These are phyloP conservation scores for Spea hammondii DNA, from an alignment of 2,797 vertebrate species.

Conservation along the genomic window DNA sequence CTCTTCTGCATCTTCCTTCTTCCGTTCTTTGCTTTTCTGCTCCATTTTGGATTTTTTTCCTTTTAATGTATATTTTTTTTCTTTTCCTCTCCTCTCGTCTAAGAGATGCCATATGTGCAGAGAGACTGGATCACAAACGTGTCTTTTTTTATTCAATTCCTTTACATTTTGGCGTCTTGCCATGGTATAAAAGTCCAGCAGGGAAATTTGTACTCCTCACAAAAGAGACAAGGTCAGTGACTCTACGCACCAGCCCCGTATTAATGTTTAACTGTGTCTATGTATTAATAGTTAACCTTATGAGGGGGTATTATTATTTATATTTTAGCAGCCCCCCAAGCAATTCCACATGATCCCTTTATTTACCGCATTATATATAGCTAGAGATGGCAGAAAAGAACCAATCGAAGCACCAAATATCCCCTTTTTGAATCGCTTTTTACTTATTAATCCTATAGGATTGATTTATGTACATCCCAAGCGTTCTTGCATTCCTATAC, in stretches of 20 bases:
- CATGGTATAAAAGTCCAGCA: constrained; percentile 64
- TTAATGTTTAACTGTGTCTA: background rate
- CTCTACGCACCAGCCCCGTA: background rate
- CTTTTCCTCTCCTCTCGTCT: constrained; percentile 56
- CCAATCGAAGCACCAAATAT: no score
- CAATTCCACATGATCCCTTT: no score
- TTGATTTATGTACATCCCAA: no score
- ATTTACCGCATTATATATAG: no score
- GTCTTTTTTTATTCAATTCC: constrained; percentile 69
- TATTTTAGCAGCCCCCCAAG: no score
- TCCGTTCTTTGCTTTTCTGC: constrained; percentile 54
- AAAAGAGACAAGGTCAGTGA: constrained; percentile 84
- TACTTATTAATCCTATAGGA: no score
- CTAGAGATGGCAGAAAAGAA: no score
- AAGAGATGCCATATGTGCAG: constrained; percentile 82
- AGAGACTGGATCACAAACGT: constrained; percentile 66
- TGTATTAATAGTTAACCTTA: no score
- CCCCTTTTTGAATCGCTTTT: no score
- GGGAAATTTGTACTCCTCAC: constrained; percentile 68
- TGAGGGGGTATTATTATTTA: no score
- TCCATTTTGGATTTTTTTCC: constrained; percentile 55
- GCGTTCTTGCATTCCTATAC: no score
- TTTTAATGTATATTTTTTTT: constrained; percentile 54
- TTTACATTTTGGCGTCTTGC: constrained; percentile 70
- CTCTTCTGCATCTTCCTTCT: constrained; percentile 61